These are phyloP conservation scores for Thelaira solivaga DNA, from an alignment of 2,888 invertebrate species.

Conservation along the genomic window DNA sequence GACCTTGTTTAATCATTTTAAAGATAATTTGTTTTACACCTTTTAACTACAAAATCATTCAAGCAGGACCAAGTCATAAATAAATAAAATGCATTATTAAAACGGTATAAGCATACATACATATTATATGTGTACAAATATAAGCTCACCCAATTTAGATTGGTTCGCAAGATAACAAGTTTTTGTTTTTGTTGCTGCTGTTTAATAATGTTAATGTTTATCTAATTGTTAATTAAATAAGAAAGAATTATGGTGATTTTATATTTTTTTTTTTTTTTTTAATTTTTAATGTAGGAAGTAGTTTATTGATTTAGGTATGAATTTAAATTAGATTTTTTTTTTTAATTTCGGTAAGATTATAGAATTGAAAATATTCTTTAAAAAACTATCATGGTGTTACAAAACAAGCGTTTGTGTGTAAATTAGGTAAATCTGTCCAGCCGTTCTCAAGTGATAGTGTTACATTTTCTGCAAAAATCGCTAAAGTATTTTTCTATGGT, in stretches of 20 bases:
- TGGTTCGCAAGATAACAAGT: neutral
- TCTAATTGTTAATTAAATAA: conserved; percentile 3
- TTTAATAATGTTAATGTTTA: neutral
- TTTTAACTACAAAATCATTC: conserved; percentile 49
- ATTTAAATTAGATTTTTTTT: no score
- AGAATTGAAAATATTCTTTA: no score
- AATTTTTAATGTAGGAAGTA: conserved; percentile 41
- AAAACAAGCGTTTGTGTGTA: no score
- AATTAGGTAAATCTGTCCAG: no score
- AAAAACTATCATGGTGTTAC: no score
- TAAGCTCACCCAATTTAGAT: conserved; percentile 11
- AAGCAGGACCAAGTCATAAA: conserved; percentile 51
- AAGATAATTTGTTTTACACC: conserved; percentile 42
- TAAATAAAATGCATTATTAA: conserved; percentile 19
- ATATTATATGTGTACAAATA: conserved; percentile 1
- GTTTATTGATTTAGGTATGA: conserved; percentile 33
- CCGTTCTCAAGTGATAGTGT: no score
- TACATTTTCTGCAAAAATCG: no score
- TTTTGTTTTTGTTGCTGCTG: neutral
- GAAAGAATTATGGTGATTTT: neutral
- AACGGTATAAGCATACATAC: neutral
- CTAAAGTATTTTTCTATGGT: no score
- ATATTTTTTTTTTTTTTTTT: conserved; percentile 11
- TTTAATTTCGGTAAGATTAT: no score
- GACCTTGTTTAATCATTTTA: conserved; percentile 52